These are phyloP conservation scores for Lycorma delicatula DNA, from an alignment of 1,140 invertebrate genomes.

Conservation along the genomic window DNA sequence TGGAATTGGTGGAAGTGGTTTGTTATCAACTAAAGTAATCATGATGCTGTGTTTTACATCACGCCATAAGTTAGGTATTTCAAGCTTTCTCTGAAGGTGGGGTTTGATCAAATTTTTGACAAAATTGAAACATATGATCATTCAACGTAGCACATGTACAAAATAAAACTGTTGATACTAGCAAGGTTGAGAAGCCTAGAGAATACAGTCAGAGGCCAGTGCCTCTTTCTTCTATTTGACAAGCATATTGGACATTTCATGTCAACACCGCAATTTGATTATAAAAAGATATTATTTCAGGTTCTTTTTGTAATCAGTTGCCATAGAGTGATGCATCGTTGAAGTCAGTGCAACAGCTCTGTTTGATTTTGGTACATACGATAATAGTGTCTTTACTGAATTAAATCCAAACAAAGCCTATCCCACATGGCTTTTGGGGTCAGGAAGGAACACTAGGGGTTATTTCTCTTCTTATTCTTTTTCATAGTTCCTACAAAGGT, in stretches of 20 bases:
- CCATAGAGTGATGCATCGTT: slow-evolving; percentile 23
- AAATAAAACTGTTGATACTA: neutral
- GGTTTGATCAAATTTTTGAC: neutral
- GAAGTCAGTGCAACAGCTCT: too few species aligned
- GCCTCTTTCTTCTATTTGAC: neutral
- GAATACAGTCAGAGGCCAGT: neutral
- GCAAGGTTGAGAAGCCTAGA: neutral
- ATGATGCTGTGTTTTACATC: too few species aligned
- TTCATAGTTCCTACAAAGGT: slow-evolving; percentile 38
- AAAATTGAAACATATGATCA: neutral
- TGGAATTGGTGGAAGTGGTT: too few species aligned
- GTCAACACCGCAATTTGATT: slow-evolving; percentile 42
- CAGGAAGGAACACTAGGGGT: neutral
- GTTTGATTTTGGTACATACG: too few species aligned
- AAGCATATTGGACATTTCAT: slow-evolving; percentile 11
- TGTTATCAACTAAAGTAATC: too few species aligned
- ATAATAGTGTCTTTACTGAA: neutral
- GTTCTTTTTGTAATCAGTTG: slow-evolving; percentile 24
- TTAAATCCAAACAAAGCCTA: neutral
- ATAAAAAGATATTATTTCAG: slow-evolving; percentile 34
- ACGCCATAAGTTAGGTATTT: too few species aligned
- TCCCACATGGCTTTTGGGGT: neutral
- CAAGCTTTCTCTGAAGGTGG: too few species aligned
- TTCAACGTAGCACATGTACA: neutral
- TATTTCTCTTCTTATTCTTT: slow-evolving; percentile 25